Percentiles rank a stretch among this genome's conserved stretches.
phyloP scores from a whole-genome alignment of 2,113 vertebrate genomes.

The Potamarius usumacintae region DNA sequence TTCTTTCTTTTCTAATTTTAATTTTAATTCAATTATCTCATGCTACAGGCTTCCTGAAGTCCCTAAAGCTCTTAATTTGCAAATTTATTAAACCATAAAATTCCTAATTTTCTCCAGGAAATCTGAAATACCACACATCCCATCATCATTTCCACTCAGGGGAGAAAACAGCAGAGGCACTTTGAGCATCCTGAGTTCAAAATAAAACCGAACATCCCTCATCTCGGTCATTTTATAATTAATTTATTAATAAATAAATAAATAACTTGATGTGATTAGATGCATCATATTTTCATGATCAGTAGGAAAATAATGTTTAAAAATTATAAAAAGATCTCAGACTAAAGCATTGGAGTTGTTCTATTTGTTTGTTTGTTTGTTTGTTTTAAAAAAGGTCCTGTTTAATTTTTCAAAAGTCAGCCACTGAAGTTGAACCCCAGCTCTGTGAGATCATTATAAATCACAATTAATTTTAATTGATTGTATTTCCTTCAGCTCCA shows the following conservation, averaged over 20 bases:
- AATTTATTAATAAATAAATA: not conserved
- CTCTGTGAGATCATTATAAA: not conserved
- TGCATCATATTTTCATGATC: not conserved
- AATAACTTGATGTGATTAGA: not conserved
- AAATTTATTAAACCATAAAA: not conserved
- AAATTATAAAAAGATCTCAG: no score
- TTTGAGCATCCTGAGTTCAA: not conserved
- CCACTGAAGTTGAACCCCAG: not conserved
- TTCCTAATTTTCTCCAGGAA: slow-evolving; percentile 11
- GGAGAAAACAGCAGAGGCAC: not conserved
- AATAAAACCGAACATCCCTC: not conserved
- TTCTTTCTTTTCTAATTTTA: not conserved
- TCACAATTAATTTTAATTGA: not conserved
- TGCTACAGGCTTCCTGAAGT: not conserved
- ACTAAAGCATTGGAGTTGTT: no score
- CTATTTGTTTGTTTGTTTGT: no score
- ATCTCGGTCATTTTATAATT: not conserved
- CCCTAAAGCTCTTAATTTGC: not conserved
- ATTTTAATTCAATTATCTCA: not conserved
- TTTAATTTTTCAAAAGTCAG: not conserved
- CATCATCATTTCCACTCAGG: not conserved
- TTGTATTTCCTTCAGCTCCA: not conserved
- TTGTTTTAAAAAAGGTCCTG: no score
- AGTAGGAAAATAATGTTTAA: not conserved
- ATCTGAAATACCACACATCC: slow-evolving; percentile 11